phyloP scores from a whole-genome alignment of 2,113 vertebrate species.

The Tylochromis polylepis region DNA sequence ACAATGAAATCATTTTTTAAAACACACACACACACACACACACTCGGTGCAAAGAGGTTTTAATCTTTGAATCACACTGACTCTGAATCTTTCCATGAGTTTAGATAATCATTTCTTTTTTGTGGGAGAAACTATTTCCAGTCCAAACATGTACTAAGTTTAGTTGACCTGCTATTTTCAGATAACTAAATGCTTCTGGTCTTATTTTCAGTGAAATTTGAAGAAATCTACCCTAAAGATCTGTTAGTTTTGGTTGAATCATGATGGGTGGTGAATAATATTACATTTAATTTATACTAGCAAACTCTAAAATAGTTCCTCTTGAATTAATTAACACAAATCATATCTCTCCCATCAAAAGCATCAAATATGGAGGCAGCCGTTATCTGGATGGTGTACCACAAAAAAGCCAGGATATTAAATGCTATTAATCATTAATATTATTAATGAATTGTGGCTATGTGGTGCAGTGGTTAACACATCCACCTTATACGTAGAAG shows the following conservation, averaged over 20 bases:
- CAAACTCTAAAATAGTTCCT: background rate
- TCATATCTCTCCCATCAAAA: no score
- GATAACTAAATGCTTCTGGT: background rate
- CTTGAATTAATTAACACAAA: no score
- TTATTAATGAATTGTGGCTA: background rate
- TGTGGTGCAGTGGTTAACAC: background rate
- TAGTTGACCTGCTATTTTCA: background rate
- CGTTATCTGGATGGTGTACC: background rate
- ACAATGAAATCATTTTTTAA: background rate
- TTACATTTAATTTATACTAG: background rate
- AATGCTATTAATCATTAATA: background rate
- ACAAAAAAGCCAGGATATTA: background rate
- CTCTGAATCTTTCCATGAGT: background rate
- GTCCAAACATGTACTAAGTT: background rate
- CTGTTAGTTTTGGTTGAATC: background rate
- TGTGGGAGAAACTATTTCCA: fast-evolving
- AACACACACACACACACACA: no score
- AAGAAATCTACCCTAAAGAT: background rate
- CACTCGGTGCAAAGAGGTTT: no score
- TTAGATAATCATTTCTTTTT: background rate
- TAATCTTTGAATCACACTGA: background rate
- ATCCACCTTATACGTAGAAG: fast-evolving
- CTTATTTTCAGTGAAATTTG: background rate
- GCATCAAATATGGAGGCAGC: no score
- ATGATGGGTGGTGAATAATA: background rate